Evolutionary conservation across 1,140 invertebrate genomes (phyloP).

Genomic region (Polypedilum pembai): DNA sequence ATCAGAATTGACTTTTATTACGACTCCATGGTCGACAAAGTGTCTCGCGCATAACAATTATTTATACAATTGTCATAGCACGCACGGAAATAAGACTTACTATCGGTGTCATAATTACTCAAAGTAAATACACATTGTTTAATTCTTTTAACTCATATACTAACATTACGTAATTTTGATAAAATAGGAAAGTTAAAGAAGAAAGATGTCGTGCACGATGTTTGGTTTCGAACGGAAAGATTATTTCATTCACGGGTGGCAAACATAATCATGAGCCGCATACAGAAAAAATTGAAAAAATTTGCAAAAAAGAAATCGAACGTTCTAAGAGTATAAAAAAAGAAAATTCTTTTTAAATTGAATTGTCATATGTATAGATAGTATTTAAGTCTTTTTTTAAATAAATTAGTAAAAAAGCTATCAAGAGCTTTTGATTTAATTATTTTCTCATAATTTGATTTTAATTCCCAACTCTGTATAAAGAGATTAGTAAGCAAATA

Average conservation of each 20-base stretch:
- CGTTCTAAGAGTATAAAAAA: not conserved
- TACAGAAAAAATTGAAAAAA: slow-evolving; percentile 43
- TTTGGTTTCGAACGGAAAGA: slow-evolving; percentile 39
- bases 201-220: slow-evolving; percentile 42
- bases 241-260: slow-evolving; percentile 39
- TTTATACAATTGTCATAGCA: slow-evolving; percentile 43
- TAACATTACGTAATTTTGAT: not conserved
- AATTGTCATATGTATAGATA: too few species aligned
- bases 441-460: not conserved
- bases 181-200: slow-evolving; percentile 29
- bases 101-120: slow-evolving; percentile 44
- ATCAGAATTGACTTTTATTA: slow-evolving; percentile 35
- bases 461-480: not conserved
- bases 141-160: not conserved
- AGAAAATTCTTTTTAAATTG: too few species aligned
- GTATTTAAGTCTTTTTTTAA: too few species aligned
- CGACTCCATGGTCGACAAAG: slow-evolving; percentile 43
- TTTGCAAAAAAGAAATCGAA: slow-evolving; percentile 34
- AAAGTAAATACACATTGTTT: slow-evolving; percentile 36
- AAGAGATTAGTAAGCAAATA: not conserved
- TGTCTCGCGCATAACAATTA: slow-evolving; percentile 40
- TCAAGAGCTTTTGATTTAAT: too few species aligned
- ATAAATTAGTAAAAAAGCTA: too few species aligned
- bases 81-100: slow-evolving; percentile 40
- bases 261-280: slow-evolving; percentile 41